Evolutionary conservation across 2,113 vertebrate genomes (phyloP).

Genomic region (Ranitomeya imitator): DNA sequence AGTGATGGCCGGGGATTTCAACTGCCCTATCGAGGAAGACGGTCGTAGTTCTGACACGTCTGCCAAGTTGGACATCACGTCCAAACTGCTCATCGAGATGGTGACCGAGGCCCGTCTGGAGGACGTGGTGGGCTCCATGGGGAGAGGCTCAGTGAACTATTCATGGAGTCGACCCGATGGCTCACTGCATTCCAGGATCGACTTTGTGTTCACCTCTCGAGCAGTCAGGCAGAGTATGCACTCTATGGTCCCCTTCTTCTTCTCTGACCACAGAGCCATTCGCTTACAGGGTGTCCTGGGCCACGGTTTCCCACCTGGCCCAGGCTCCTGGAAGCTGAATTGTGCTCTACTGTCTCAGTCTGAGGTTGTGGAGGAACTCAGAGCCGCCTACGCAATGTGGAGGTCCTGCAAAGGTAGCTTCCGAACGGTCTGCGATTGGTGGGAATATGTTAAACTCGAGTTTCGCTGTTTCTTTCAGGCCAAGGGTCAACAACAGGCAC

Average conservation of each 20-base stretch:
- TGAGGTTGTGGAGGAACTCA: neutral
- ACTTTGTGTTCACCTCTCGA: neutral
- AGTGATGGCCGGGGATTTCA: too few species aligned
- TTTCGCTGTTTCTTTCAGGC: neutral
- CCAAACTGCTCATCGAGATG: too few species aligned
- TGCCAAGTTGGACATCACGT: too few species aligned
- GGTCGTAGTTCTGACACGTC: too few species aligned
- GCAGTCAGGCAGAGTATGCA: neutral
- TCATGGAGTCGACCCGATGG: too few species aligned
- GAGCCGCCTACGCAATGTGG: neutral
- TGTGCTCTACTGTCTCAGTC: neutral
- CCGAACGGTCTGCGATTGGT: neutral
- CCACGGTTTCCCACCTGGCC: neutral
- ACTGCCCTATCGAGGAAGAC: too few species aligned
- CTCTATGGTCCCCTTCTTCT: slow-evolving; percentile 13
- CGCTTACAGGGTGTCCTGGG: neutral
- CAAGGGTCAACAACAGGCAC: neutral
- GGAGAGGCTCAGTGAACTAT: too few species aligned
- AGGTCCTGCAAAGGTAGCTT: neutral
- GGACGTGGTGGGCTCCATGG: too few species aligned
- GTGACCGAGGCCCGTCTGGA: too few species aligned
- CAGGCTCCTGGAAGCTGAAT: slow-evolving; percentile 10
- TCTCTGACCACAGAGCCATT: neutral
- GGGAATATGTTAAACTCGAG: neutral
- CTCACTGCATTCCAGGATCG: too few species aligned